A percentile compares a stretch with the other conserved stretches of the same genome.
phyloP scores from a whole-genome alignment of 2,113 vertebrate species.

The Neotragus pygmaeus region DNA sequence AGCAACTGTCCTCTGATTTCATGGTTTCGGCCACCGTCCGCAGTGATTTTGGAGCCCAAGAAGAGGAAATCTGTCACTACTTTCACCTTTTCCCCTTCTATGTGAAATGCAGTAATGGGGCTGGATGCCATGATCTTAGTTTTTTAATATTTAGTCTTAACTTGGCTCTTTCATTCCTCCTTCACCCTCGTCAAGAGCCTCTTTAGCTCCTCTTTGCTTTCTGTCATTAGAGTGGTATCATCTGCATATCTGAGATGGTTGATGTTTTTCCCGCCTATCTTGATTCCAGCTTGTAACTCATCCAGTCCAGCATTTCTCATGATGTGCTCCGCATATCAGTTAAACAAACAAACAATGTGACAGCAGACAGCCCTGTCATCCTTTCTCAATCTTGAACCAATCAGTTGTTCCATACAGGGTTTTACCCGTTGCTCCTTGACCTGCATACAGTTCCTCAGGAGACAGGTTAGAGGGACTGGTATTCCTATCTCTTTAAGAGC shows the following conservation, averaged over 20 bases:
- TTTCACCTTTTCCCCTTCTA: not conserved
- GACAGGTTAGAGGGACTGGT: not conserved
- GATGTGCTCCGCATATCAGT: not conserved
- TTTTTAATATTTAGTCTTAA: not conserved
- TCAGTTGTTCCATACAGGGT: not conserved
- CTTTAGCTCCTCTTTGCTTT: not conserved
- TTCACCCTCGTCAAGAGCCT: not conserved
- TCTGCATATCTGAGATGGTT: not conserved
- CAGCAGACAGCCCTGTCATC: not conserved
- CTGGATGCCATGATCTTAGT: not conserved
- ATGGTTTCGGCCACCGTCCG: fast-evolving
- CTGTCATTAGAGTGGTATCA: not conserved
- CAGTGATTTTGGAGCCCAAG: not conserved
- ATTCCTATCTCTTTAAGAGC: not conserved
- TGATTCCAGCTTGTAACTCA: not conserved
- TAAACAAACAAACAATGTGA: not conserved
- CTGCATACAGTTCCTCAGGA: not conserved
- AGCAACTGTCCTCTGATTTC: not conserved
- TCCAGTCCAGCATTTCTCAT: not conserved
- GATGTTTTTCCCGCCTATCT: not conserved
- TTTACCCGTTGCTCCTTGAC: not conserved
- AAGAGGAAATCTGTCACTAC: not conserved
- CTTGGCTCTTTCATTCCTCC: not conserved
- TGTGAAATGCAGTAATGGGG: not conserved
- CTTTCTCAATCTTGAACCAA: not conserved